A percentile compares a stretch with the other conserved stretches of the same genome.
Evolutionary conservation across 2,113 vertebrate species (phyloP).

Genomic region (Sminthopsis crassicaudata): DNA sequence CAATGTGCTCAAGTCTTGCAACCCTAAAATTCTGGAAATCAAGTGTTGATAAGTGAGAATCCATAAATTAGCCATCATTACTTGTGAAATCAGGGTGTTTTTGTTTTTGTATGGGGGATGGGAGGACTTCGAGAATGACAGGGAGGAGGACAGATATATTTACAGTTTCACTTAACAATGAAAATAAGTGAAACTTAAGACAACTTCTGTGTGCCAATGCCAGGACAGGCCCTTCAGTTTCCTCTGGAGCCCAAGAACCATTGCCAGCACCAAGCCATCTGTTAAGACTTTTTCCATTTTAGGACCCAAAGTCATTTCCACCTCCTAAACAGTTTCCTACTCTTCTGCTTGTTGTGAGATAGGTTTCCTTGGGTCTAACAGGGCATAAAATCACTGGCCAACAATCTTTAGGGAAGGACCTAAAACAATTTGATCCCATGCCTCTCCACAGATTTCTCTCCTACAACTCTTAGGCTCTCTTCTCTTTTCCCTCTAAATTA

Average conservation of each 20-base stretch:
- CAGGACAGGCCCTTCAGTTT: neutral
- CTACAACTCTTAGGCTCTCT: neutral
- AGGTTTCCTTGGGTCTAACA: neutral
- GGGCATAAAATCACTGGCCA: neutral
- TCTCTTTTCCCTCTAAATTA: neutral
- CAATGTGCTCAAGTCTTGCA: neutral
- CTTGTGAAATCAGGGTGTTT: neutral
- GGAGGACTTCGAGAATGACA: too few relatives aligned
- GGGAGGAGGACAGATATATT: neutral
- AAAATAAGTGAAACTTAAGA: conserved; percentile 1
- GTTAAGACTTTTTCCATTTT: neutral
- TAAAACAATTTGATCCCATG: neutral
- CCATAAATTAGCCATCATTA: neutral
- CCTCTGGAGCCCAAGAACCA: neutral
- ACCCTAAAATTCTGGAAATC: neutral
- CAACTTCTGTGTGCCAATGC: neutral
- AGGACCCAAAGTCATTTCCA: neutral
- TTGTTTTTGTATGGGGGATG: neutral
- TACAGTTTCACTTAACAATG: conserved; percentile 9
- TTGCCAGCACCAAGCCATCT: neutral
- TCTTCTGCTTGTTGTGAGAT: neutral
- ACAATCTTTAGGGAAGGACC: neutral
- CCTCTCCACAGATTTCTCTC: neutral
- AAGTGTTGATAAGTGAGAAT: neutral
- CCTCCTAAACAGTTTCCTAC: neutral